These are phyloP conservation scores for Resseliella maxima DNA, from an alignment of 2,888 invertebrate genomes.

Conservation along the genomic window DNA sequence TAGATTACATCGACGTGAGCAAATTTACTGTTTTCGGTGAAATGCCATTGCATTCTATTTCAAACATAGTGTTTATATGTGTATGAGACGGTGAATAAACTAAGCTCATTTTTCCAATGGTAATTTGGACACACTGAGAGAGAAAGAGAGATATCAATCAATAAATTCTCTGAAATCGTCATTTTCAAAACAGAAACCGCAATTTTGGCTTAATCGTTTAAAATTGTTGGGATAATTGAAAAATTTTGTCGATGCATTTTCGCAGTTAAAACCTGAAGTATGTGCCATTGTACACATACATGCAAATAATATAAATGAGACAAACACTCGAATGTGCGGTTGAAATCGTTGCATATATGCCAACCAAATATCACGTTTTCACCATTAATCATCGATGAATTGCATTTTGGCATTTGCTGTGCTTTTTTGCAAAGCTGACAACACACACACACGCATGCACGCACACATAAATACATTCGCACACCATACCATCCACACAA, in stretches of 20 bases:
- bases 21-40: neutral
- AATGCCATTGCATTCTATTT: neutral
- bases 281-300: neutral
- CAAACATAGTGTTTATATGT: too few species aligned
- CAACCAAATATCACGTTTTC: constrained; percentile 40
- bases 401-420: neutral
- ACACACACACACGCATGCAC: neutral
- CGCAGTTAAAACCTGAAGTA: neutral
- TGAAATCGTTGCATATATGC: neutral
- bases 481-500: neutral
- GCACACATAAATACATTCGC: neutral
- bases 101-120: too few species aligned
- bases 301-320: neutral
- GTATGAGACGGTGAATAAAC: too few species aligned
- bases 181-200: neutral
- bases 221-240: constrained; percentile 44
- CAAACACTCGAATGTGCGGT: neutral
- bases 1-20: constrained; percentile 10
- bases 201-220: neutral
- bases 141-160: neutral
- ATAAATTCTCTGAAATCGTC: constrained; percentile 2
- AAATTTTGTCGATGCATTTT: neutral
- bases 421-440: neutral
- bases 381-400: constrained; percentile 1
- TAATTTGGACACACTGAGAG: neutral